Evolutionary conservation across 2,797 vertebrate genomes (phyloP), one percentile per base, ranked within the genome.

Genomic region (Karalla daura): DNA sequence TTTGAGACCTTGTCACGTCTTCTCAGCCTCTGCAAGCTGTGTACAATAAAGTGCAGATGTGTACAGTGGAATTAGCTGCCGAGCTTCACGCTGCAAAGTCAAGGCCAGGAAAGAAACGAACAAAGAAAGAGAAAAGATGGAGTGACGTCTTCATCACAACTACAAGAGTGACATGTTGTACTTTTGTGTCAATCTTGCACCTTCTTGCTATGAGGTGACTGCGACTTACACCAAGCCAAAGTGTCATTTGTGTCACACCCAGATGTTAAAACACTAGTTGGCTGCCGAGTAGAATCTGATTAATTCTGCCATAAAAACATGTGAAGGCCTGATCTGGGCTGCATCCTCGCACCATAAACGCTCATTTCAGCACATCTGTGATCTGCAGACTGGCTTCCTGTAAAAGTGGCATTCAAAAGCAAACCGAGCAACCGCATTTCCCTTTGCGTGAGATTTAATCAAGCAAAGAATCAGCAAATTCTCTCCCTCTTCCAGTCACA

Each of bases 251-350:
- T 35, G 33, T 36, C 63, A 49, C 65, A 35, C 44, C 47, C 25
- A 12, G 2, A 9, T 32, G 11, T 50, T 63, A 14, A 41, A 37
- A 12, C 12, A 53, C n/a, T 13, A 25, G 36, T n/a, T 28, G 10
- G 28, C 35, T 52, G 30, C 23, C 40, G 37, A 45, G 27, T 13
- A 35, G 2, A 60, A 33, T 11, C 40, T 21, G 33, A 65, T 66
- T 70, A 23, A 43, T 30, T 76, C 50, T 2, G 3, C 36, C 47
- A 30, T 30, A 24, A 40, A 44, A 47, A 50, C 68, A 67, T 24
- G 71, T 46, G 17, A 21, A 14, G 46, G 21, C 76, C 11, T n/a
- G 37, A 23, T 30, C 28, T 33, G 14, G 12, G 23, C 1, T 5
- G 46, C n/a, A 33, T 41, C 53, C 4, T 30, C 11, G 1, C n/a